Evolutionary conservation across 2,797 vertebrate species (phyloP).

Genomic region (Anguilla marmorata): DNA sequence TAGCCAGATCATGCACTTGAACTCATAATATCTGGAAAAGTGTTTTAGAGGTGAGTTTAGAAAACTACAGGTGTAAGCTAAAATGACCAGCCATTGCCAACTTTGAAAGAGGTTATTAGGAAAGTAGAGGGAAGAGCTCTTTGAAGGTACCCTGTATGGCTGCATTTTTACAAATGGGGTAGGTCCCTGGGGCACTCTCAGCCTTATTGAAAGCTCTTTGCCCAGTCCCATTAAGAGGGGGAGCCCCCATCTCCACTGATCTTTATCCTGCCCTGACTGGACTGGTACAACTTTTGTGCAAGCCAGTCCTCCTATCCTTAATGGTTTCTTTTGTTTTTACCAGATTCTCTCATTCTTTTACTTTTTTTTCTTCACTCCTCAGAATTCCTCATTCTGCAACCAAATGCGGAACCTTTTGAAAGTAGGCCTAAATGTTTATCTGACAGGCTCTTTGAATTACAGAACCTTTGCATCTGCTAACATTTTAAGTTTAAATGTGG

Average conservation of each 20-base stretch:
- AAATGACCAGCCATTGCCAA: background rate
- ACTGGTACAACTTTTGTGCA: background rate
- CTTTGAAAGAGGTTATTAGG: background rate
- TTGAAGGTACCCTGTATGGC: background rate
- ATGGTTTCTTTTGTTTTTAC: background rate
- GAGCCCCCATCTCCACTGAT: background rate
- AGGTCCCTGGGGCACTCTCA: background rate
- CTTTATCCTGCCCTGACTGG: background rate
- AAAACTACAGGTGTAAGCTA: constrained; percentile 33
- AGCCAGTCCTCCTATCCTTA: background rate
- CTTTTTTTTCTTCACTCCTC: background rate
- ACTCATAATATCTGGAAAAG: background rate
- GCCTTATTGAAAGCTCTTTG: background rate
- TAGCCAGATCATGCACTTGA: too few species aligned
- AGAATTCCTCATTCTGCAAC: background rate
- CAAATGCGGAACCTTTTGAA: constrained; percentile 6
- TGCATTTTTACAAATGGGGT: background rate
- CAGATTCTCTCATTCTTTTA: background rate
- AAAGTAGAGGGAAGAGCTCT: background rate
- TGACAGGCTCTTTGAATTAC: background rate
- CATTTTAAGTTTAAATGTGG: constrained; percentile 1
- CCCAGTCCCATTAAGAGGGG: background rate
- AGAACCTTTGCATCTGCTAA: background rate
- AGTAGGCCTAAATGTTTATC: background rate
- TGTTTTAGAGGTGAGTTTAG: constrained; percentile 29